phyloP scores from a whole-genome alignment of 37 sponge, comb jelly and placozoan species.

The Halichondria panicea region DNA sequence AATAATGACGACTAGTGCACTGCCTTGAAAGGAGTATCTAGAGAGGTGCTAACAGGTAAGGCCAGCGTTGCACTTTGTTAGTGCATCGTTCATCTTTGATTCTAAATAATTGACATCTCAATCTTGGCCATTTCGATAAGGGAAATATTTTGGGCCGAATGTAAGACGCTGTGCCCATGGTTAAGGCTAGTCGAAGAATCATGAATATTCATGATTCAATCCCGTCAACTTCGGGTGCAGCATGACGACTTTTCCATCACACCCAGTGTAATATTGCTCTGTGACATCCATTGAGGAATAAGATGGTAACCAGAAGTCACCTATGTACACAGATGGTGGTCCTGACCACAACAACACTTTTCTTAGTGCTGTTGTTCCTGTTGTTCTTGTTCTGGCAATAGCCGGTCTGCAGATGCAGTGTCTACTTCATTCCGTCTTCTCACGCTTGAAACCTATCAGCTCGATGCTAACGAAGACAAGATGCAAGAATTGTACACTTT shows the following conservation, averaged over 20 bases:
- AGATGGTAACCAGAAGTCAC: not conserved
- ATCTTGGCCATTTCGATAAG: not conserved
- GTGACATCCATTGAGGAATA: conserved; percentile 20
- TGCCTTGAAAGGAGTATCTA: no score
- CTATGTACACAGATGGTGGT: conserved; percentile 56
- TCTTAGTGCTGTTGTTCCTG: conserved; percentile 7
- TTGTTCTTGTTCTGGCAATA: conserved; percentile 29
- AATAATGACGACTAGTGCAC: no score
- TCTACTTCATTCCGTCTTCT: conserved; percentile 5
- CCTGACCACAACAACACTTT: conserved; percentile 55
- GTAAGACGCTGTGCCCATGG: conserved; percentile 5
- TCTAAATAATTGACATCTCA: conserved; percentile 22
- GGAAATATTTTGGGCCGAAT: conserved; percentile 31
- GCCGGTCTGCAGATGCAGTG: conserved; percentile 9
- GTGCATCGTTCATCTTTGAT: conserved; percentile 13
- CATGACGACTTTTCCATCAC: conserved; percentile 45
- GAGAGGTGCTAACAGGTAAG: no score
- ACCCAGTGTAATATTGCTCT: conserved; percentile 26
- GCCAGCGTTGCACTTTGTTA: no score
- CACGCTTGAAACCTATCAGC: conserved; percentile 10
- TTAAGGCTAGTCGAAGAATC: conserved; percentile 23
- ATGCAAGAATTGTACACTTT: not conserved
- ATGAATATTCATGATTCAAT: conserved; percentile 27
- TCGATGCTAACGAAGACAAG: conserved; percentile 4
- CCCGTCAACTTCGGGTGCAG: conserved; percentile 17